A percentile compares a stretch with the other conserved stretches of the same genome.
Conservation (phyloP, 2,888 invertebrate species). For the Megamerina dolium region DNA sequence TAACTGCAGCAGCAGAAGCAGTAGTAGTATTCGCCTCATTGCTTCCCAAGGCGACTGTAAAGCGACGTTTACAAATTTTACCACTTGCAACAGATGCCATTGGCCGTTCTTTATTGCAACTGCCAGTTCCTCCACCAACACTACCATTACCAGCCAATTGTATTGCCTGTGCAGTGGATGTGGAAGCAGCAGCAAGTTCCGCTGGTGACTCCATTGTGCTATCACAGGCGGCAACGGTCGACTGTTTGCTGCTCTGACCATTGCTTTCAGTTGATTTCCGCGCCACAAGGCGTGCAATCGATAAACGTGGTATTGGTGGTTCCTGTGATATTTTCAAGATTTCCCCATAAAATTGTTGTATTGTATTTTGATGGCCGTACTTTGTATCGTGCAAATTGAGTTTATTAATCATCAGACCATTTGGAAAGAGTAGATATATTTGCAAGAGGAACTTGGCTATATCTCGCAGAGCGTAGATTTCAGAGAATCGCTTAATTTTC, state of each 20-base stretch:
- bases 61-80: constrained; percentile 28
- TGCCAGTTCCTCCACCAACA: not conserved
- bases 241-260: no score
- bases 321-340: constrained; percentile 29
- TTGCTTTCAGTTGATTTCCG: constrained; percentile 27
- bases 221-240: no score
- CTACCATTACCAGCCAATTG: constrained; percentile 9
- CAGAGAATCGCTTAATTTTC: constrained; percentile 24
- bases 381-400: constrained; percentile 30
- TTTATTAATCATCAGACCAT: constrained; percentile 37
- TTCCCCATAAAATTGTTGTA: constrained; percentile 29
- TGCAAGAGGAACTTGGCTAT: constrained; percentile 29
- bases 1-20: no score
- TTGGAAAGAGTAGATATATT: constrained; percentile 36
- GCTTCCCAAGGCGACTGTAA: constrained; percentile 26
- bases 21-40: no score
- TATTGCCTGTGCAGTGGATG: constrained; percentile 8
- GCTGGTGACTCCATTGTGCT: not conserved
- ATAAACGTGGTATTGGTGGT: constrained; percentile 35
- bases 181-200: not conserved
- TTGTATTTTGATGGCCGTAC: constrained; percentile 19
- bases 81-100: constrained; percentile 6
- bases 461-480: constrained; percentile 22
- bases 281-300: constrained; percentile 30
- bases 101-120: no score